Percentiles rank a stretch among this genome's conserved stretches.
Conservation (phyloP, 2,888 invertebrate species). For the Choristoneura rosaceana region DNA sequence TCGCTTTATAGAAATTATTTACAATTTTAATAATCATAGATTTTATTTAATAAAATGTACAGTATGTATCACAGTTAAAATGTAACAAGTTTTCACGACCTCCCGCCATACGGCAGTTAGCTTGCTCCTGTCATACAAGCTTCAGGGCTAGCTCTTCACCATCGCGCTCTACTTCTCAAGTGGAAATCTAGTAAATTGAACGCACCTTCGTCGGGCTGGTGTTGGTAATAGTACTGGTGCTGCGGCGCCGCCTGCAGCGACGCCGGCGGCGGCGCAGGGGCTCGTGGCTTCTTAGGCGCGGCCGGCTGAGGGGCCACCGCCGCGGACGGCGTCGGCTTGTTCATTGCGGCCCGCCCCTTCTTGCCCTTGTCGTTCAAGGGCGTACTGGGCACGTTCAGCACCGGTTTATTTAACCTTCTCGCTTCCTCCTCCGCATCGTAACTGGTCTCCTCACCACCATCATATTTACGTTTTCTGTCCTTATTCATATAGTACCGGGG, state of each 20-base stretch:
- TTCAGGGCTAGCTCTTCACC: slow-evolving; percentile 86
- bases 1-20: slow-evolving; percentile 77
- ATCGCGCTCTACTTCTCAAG: slow-evolving; percentile 85
- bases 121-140: slow-evolving; percentile 87
- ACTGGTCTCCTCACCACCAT: slow-evolving; percentile 88
- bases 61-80: slow-evolving; percentile 85
- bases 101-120: slow-evolving; percentile 77
- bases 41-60: slow-evolving; percentile 82
- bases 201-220: slow-evolving; percentile 86
- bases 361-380: slow-evolving; percentile 79
- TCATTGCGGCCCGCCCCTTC: slow-evolving; percentile 69
- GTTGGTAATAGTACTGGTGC: slow-evolving; percentile 85
- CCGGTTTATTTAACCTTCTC: slow-evolving; percentile 79
- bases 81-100: slow-evolving; percentile 84
- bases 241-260: slow-evolving; percentile 78
- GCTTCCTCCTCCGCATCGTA: slow-evolving; percentile 86
- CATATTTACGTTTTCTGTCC: slow-evolving; percentile 89
- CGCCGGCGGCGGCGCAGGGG: slow-evolving; percentile 76
- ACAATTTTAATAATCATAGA: slow-evolving; percentile 78
- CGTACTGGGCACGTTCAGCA: slow-evolving; percentile 82
- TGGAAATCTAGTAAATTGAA: slow-evolving; percentile 86
- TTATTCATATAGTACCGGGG: slow-evolving; percentile 91
- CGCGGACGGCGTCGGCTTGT: slow-evolving; percentile 72
- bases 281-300: slow-evolving; percentile 79
- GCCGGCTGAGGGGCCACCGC: slow-evolving; percentile 78